phyloP scores from a whole-genome alignment of 2,113 vertebrate species.

The Chaenogobius annularis region DNA sequence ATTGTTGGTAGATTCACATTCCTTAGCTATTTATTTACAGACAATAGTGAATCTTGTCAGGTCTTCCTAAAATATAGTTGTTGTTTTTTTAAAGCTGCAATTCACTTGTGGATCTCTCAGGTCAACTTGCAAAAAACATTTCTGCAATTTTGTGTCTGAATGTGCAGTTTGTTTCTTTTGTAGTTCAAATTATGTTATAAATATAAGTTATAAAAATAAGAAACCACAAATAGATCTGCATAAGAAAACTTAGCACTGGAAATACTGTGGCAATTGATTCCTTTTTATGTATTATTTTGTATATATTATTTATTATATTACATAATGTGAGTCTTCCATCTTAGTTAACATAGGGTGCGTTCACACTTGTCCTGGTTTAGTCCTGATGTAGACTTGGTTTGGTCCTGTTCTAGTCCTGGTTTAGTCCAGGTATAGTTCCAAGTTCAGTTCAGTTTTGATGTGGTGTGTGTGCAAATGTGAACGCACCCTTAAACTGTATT shows the following conservation, averaged over 20 bases:
- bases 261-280: constrained; percentile 46
- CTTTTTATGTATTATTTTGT: constrained; percentile 54
- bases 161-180: constrained; percentile 50
- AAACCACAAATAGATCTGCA: constrained; percentile 34
- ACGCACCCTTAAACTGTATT: constrained; percentile 46
- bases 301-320: constrained; percentile 22
- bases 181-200: constrained; percentile 17
- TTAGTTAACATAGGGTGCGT: constrained; percentile 25
- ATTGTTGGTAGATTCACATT: constrained; percentile 21
- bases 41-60: constrained; percentile 48
- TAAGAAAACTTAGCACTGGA: constrained; percentile 67
- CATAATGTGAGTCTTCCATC: constrained; percentile 74
- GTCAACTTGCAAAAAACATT: constrained; percentile 67
- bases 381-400: too few relatives aligned
- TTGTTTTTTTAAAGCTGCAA: constrained; percentile 73
- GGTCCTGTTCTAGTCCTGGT: too few relatives aligned
- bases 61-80: constrained; percentile 78
- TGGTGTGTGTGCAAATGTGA: too few relatives aligned
- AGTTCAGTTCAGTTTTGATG: too few relatives aligned
- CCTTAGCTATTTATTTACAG: constrained; percentile 37
- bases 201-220: neutral
- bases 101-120: constrained; percentile 82
- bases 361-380: too few relatives aligned
- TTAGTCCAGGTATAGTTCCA: too few relatives aligned
- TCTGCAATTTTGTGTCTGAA: constrained; percentile 61